phyloP scores from a whole-genome alignment of 2,113 vertebrate species.

The Passer montanus region DNA sequence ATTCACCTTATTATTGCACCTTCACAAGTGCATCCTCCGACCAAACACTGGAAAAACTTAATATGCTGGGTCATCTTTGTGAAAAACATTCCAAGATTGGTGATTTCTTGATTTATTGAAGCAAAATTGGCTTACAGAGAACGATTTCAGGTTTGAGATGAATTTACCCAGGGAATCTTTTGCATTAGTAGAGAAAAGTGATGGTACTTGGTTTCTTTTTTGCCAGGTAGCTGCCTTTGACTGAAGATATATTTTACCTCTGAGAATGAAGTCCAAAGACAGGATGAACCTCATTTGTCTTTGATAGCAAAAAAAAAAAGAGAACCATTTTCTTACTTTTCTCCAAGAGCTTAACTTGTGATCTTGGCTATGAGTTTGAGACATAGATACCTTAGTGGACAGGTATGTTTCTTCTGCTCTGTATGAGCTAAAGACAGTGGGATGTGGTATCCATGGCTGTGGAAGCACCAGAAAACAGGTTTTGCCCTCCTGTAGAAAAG shows the following conservation, averaged over 20 bases:
- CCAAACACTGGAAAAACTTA: background rate
- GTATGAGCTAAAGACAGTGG: background rate
- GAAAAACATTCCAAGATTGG: background rate
- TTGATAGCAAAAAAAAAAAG: background rate
- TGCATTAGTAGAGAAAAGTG: background rate
- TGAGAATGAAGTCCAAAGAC: background rate
- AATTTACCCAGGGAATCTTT: background rate
- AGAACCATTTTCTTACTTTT: background rate
- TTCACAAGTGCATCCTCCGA: background rate
- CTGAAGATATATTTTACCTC: background rate
- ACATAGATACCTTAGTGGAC: background rate
- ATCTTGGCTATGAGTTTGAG: background rate
- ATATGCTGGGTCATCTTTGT: constrained; percentile 2
- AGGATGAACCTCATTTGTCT: background rate
- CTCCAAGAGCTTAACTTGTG: background rate
- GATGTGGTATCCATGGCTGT: background rate
- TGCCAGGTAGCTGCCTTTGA: background rate
- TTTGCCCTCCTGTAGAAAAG: background rate
- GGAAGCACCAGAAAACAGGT: background rate
- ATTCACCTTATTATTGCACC: background rate
- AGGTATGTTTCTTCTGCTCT: background rate
- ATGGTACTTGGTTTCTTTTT: background rate
- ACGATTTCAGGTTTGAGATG: background rate
- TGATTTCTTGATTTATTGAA: constrained; percentile 26
- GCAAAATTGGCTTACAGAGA: background rate